A percentile compares a stretch with the other conserved stretches of the same genome.
These are phyloP conservation scores for Taeniopygia guttata DNA, from an alignment of 2,797 vertebrate species.

Conservation along the genomic window DNA sequence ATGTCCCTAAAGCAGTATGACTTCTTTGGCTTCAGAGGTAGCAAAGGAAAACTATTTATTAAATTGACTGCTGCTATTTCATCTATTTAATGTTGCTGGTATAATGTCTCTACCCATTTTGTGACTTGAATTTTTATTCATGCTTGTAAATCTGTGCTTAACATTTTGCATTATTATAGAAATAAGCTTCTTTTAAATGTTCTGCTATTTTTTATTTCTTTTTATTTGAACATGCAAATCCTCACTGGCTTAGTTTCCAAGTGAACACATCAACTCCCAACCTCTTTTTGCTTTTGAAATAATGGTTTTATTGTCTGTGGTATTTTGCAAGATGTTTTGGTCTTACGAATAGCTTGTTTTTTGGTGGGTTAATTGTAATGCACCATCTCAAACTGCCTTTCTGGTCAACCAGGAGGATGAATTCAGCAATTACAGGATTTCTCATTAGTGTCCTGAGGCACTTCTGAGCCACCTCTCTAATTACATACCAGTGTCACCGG, in stretches of 20 bases:
- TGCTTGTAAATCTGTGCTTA: constrained; percentile 50
- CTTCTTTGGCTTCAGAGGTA: not conserved
- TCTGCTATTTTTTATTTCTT: constrained; percentile 35
- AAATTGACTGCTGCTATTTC: not conserved
- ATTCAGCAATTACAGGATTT: not conserved
- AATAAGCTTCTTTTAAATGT: constrained; percentile 55
- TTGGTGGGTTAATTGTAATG: not conserved
- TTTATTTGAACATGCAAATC: constrained; percentile 26
- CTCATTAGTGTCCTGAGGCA: not conserved
- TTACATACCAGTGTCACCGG: not conserved
- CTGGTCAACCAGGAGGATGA: not conserved
- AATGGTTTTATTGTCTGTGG: not conserved
- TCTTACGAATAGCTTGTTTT: not conserved
- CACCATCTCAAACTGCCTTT: not conserved
- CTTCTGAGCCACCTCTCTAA: not conserved
- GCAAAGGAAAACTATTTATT: not conserved
- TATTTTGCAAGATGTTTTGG: constrained; percentile 15
- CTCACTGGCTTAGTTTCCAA: constrained; percentile 12
- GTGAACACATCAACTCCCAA: not conserved
- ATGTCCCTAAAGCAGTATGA: not conserved
- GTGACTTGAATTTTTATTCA: constrained; percentile 23
- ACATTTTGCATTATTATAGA: constrained; percentile 35
- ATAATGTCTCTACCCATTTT: not conserved
- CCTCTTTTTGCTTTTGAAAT: not conserved
- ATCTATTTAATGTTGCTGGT: constrained; percentile 14